Conservation (phyloP, 1,140 invertebrate species). For the Drosophila neocordata region DNA sequence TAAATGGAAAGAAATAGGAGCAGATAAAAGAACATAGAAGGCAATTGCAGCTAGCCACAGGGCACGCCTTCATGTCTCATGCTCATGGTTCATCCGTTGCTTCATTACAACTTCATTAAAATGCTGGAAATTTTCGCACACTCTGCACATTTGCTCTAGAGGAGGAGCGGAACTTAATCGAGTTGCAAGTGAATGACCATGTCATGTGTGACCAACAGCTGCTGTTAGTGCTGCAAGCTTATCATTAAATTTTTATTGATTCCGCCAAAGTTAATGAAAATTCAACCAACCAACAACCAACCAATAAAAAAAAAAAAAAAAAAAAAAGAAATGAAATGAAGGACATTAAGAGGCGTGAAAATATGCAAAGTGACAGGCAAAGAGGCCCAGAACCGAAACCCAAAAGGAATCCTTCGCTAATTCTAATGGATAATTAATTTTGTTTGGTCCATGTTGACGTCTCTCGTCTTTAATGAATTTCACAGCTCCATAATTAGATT, state of each 20-base stretch:
- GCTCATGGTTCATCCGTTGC: constrained; percentile 15
- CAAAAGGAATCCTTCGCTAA: constrained; percentile 44
- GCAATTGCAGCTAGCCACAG: constrained; percentile 50
- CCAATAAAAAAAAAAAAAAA: too few species aligned
- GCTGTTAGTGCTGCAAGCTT: constrained; percentile 32
- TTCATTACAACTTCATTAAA: constrained; percentile 75
- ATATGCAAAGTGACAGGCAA: constrained; percentile 69
- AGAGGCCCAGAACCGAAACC: not conserved
- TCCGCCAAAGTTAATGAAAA: constrained; percentile 70
- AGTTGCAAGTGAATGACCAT: constrained; percentile 42
- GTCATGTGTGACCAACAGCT: constrained; percentile 19
- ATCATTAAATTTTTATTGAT: constrained; percentile 75
- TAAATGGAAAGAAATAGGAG: not conserved
- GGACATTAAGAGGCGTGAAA: constrained; percentile 54
- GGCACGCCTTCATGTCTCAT: constrained; percentile 4
- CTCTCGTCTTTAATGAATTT: constrained; percentile 67
- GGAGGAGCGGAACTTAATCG: constrained; percentile 46
- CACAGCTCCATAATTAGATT: constrained; percentile 71
- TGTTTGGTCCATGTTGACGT: constrained; percentile 43
- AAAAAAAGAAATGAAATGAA: not conserved
- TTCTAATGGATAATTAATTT: constrained; percentile 77
- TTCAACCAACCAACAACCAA: constrained; percentile 13
- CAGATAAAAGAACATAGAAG: constrained; percentile 8
- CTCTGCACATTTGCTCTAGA: constrained; percentile 42
- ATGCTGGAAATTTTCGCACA: constrained; percentile 61